Base-by-base conservation (phyloP, 2,888 invertebrate species). In the Aquatica leii region DNA sequence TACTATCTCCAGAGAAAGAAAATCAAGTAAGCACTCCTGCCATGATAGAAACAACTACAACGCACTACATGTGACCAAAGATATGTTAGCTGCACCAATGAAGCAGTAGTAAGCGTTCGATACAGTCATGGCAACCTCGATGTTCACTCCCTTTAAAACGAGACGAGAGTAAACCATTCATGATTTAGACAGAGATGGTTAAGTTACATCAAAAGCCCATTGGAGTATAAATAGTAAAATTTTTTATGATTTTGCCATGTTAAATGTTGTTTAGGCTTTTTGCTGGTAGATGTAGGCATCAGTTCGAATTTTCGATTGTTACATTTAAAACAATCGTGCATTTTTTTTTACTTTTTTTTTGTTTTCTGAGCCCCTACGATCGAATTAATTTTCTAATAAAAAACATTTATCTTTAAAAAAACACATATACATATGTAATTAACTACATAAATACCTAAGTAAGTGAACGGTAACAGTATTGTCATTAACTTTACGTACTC, bases 261-360 rank as follows among this genome's bases (percentile, higher is more conserved):
- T 77, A 76, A 79, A 79, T 77, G 76, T 76, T 80, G 77, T 76
- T 82, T 82, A 76, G 76, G 74, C 72, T 76, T 76, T 79, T 77
- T 72, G 78, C 80, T 78, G 77, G 75, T 82, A 82, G 82, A 82
- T 82, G 82, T 82, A 81, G 81, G 78, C 81, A 78, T 74, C 75
- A 67, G 80, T 80, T 75, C 74, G 72, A 71, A 58, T 53, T 49
- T 41, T 49, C 41, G n/a, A 40, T 51, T 24, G 24, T 24, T 24
- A 24, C 6, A 4, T 6, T 6, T 4, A 24, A 24, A 6, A 24
- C 24, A 6, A 2, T 24, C 24, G 24, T 24, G 24, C 6, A 24
- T 2, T 24, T 24, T 24, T 24, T 24, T 4, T 6, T 24, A 24
- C 24, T 2, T 24, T 24, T 6, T n/a, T 4, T 24, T 24, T 24